These are phyloP conservation scores for Amiota mariae DNA, from an alignment of 2,888 invertebrate genomes.

Conservation along the genomic window DNA sequence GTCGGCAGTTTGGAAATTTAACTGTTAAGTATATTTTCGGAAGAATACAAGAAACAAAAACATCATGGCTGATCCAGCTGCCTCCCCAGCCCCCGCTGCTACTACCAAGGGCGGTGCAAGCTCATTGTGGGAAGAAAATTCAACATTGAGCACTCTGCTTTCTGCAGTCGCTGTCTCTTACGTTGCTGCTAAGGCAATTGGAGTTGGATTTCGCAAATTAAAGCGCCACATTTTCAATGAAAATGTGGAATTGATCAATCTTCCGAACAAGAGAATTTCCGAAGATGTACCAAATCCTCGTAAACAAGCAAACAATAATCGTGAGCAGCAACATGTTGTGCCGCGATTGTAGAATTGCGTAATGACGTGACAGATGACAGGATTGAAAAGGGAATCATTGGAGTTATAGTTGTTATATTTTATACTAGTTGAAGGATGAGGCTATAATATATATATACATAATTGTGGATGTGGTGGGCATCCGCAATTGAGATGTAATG, in stretches of 20 bases:
- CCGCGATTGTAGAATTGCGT: neutral
- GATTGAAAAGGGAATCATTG: neutral
- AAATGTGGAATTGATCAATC: too few relatives aligned
- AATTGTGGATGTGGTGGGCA: neutral
- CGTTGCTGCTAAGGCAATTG: neutral
- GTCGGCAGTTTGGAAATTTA: too few relatives aligned
- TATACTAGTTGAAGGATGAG: too few relatives aligned
- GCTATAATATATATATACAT: neutral
- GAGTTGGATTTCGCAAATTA: neutral
- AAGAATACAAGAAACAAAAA: neutral
- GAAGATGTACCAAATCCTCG: too few relatives aligned
- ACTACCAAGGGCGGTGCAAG: neutral
- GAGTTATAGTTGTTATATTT: too few relatives aligned
- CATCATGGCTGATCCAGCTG: neutral
- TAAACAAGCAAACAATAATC: too few relatives aligned
- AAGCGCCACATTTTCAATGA: too few relatives aligned
- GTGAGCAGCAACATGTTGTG: too few relatives aligned
- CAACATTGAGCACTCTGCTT: neutral
- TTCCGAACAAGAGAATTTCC: too few relatives aligned
- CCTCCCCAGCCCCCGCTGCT: neutral
- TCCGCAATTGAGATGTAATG: too few relatives aligned
- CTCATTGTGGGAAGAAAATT: neutral
- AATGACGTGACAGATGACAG: neutral
- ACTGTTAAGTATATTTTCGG: neutral
- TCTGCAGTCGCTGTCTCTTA: neutral